Base-by-base conservation (phyloP, 2,113 vertebrate genomes). In the Cephalopholis sonnerati region DNA sequence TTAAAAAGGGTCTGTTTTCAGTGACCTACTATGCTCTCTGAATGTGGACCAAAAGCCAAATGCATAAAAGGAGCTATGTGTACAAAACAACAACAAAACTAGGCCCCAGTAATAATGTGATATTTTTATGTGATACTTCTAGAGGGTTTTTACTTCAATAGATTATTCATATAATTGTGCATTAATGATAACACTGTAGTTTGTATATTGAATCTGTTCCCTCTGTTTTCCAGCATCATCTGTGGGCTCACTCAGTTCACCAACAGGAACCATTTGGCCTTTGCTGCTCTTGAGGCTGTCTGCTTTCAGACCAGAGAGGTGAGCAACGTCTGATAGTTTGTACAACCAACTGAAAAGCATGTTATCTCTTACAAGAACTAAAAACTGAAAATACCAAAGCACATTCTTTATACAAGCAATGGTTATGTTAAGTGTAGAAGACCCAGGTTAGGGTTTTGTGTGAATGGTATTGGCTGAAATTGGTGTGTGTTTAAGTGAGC, bases 201-300 rank as follows among this genome's bases (percentile, higher is more conserved):
- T 20, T 22, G 10, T 27, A 0, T 62, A 6, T 41, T 39, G 0
- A 15, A 29, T 17, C 7, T 17, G 0, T 65, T 51, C 32, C n/a
- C 1, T 24, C 0, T 48, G 3, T 70, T 51, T 79, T 68, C 73
- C 79, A 99, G 98, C 74, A 99, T 99, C 93, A 99, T 99, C 92
- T 99, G 98, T 92, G 98, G 98, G 51, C 96, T 99, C 88, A 99
- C 98, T 88, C 98, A 99, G 95, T 99, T 99, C 95, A 99, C 98
- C 85, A 99, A 99, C 94, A 97, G 95, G 93, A 98, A 94, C 63
- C 98, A 99, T 89, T 95, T 99, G 80, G 98, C 98, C 58, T 99
- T 99, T 32, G 98, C 98, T 87, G 98, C 98, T n/a, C 94, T 99
- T 66, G 98, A 99, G 94, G 98, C 98, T 0, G 98, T 99, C 64